phyloP scores from a whole-genome alignment of 2,888 invertebrate genomes.

The Sarcophaga subvicina region DNA sequence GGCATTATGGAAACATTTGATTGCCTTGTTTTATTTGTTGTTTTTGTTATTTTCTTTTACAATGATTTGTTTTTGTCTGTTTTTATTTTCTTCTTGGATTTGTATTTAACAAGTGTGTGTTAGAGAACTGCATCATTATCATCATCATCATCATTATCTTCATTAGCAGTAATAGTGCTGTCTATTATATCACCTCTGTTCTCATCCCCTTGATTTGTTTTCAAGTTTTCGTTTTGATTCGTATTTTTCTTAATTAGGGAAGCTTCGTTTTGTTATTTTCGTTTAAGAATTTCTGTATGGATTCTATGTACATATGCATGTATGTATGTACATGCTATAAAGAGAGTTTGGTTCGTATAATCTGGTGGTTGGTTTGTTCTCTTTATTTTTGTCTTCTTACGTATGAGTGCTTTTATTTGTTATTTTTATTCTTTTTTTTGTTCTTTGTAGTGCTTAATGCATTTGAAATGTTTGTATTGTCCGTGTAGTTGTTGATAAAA shows the following conservation, averaged over 20 bases:
- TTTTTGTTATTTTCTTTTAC: constrained; percentile 17
- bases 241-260: constrained; percentile 50
- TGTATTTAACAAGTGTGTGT: constrained; percentile 62
- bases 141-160: not conserved
- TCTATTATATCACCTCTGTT: constrained; percentile 3
- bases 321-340: constrained; percentile 5
- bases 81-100: constrained; percentile 35
- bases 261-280: constrained; percentile 47
- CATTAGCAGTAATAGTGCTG: not conserved
- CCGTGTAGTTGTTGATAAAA: not conserved
- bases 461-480: not conserved
- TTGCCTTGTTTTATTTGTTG: not conserved
- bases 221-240: constrained; percentile 50
- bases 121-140: not conserved
- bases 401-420: not conserved
- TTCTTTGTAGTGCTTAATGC: not conserved
- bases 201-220: not conserved
- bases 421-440: not conserved
- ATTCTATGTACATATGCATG: constrained; percentile 10
- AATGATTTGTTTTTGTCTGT: not conserved
- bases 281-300: constrained; percentile 37
- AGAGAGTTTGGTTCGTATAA: not conserved
- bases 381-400: constrained; percentile 11
- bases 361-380: constrained; percentile 12
- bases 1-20: not conserved